phyloP scores from a whole-genome alignment of 1,140 invertebrate genomes.

The Drosophila mayri region DNA sequence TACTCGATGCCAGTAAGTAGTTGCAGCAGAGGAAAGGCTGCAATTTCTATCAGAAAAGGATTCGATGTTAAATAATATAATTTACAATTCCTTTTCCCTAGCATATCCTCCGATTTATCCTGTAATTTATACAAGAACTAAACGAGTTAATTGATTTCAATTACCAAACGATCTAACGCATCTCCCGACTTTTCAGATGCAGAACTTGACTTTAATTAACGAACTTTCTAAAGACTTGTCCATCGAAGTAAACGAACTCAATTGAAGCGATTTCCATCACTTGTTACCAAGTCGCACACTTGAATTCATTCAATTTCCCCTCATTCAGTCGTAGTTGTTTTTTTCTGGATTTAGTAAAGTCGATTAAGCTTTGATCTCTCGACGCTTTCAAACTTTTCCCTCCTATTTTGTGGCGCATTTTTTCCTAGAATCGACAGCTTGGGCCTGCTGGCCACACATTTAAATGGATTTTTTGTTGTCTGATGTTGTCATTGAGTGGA shows the following conservation, averaged over 20 bases:
- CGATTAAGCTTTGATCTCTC: slow-evolving; percentile 59
- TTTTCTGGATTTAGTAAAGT: slow-evolving; percentile 23
- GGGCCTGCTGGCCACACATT: slow-evolving; percentile 24
- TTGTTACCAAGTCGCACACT: slow-evolving; percentile 30
- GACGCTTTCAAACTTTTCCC: slow-evolving; percentile 30
- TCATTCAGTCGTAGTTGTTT: background rate
- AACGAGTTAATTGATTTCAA: no score
- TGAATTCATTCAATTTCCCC: slow-evolving; percentile 34
- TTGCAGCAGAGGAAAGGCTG: no score
- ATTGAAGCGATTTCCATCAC: slow-evolving; percentile 29
- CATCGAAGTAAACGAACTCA: background rate
- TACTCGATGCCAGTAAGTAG: no score
- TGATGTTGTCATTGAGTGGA: slow-evolving; percentile 32
- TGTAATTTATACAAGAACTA: no score
- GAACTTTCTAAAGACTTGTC: no score
- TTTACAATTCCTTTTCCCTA: no score
- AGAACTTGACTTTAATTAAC: no score
- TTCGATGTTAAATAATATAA: no score
- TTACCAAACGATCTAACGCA: no score
- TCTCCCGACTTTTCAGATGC: no score
- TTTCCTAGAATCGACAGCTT: slow-evolving; percentile 13
- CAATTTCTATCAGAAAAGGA: no score
- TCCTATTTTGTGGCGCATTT: slow-evolving; percentile 1
- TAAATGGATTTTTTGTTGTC: slow-evolving; percentile 41
- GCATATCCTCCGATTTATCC: no score